Base-by-base conservation (phyloP, 2,113 vertebrate genomes). In the Procavia capensis region DNA sequence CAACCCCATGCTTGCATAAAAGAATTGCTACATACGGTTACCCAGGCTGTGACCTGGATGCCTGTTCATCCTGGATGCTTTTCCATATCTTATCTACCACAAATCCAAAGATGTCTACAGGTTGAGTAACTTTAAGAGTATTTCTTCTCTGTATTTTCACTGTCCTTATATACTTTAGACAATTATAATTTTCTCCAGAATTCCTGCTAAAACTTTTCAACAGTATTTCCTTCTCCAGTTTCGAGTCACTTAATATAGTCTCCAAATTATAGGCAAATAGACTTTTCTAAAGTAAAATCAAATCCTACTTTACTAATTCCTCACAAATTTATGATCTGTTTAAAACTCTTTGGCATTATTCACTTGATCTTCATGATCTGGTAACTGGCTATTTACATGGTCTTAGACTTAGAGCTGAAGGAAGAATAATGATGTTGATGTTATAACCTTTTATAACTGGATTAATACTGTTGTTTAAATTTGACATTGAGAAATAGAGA, bases 201-300 rank as follows among this genome's bases (percentile, higher is more conserved):
- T 79, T 45, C 45, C 14, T 61, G 3, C 9, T 91, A 57, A 78
- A 39, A 82, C 1, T 6, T 43, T 66, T 72, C 20, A 43, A 87
- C 3, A 54, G 3, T 31, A 36, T 5, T 63, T 1, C 29, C 4
- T 74, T 5, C 14, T 82, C 50, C 14, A 41, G 25, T 19, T 94
- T 89, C 43, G 7, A 57, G 79, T 89, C 45, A 43, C 57, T 61
- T 34, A 96, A 78, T 91, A 39, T 34, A 54, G 45, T 45, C 10
- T 74, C 27, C 25, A 39, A 17, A 41, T 22, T 70, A 10, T 22
- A 66, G 79, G 2, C 50, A 91, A 86, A 83, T 6, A 36, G 14
- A 82, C 79, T 61, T 90, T 79, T 74, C n/a, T 34, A 68, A 83
- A 94, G 81, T 82, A 64, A 90, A 95, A 70, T 64, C 24, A 89